Conservation (phyloP, 2,888 invertebrate species). For the Acleris sparsana region DNA sequence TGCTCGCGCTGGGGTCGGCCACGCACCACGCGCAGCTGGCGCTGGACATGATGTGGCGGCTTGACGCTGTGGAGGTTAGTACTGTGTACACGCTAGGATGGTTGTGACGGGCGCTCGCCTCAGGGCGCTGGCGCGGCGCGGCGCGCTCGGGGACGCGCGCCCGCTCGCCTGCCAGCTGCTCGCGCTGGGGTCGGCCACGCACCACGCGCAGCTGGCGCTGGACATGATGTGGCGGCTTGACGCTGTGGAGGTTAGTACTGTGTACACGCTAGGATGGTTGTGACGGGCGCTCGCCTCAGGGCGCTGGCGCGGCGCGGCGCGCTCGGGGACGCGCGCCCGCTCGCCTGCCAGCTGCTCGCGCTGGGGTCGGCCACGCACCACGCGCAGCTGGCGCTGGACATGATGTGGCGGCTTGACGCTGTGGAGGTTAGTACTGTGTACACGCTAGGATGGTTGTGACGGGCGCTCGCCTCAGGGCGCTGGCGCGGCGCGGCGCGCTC, state of each 20-base stretch:
- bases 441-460: neutral
- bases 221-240: constrained; percentile 95
- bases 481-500: constrained; percentile 88
- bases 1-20: constrained; percentile 83
- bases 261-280: neutral
- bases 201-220: constrained; percentile 95
- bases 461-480: constrained; percentile 85
- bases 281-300: constrained; percentile 76
- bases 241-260: constrained; percentile 83
- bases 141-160: constrained; percentile 57
- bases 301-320: constrained; percentile 91
- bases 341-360: constrained; percentile 91
- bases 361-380: constrained; percentile 74
- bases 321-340: constrained; percentile 46
- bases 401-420: constrained; percentile 93
- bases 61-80: constrained; percentile 86
- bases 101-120: constrained; percentile 56
- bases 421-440: constrained; percentile 71
- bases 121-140: constrained; percentile 93
- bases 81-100: neutral
- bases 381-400: constrained; percentile 96
- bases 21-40: constrained; percentile 92
- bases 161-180: constrained; percentile 89
- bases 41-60: constrained; percentile 95
- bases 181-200: constrained; percentile 64